A percentile compares a stretch with the other conserved stretches of the same genome.
These are phyloP conservation scores for Ditula angustiorana DNA, from an alignment of 2,888 invertebrate genomes.

Conservation along the genomic window DNA sequence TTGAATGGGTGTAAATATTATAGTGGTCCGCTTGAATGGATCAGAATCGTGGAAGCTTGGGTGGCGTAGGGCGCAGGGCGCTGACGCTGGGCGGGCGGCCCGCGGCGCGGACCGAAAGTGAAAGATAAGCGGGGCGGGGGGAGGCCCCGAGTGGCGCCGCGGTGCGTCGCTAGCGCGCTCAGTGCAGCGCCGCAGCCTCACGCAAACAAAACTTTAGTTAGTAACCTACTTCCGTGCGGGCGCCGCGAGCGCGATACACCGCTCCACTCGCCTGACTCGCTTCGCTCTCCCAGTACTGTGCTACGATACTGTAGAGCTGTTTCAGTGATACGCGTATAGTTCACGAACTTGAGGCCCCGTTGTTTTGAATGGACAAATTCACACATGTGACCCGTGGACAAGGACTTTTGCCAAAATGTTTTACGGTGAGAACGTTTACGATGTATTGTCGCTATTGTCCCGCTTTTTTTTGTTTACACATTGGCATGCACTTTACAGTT, in stretches of 20 bases:
- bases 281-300: constrained; percentile 47
- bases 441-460: constrained; percentile 62
- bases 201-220: constrained; percentile 86
- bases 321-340: constrained; percentile 74
- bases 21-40: constrained; percentile 47
- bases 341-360: constrained; percentile 60
- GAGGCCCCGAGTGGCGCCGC: constrained; percentile 55
- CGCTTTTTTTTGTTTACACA: constrained; percentile 67
- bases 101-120: constrained; percentile 68
- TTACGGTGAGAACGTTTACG: constrained; percentile 79
- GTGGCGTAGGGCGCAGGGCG: background rate
- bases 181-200: constrained; percentile 83
- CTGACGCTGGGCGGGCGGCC: constrained; percentile 33
- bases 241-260: constrained; percentile 73
- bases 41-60: constrained; percentile 6
- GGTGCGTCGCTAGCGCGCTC: constrained; percentile 63
- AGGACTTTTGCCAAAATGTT: constrained; percentile 79
- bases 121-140: constrained; percentile 69
- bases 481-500: constrained; percentile 72
- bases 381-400: constrained; percentile 66
- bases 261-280: constrained; percentile 53
- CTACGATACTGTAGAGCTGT: constrained; percentile 62
- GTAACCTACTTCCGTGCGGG: constrained; percentile 85
- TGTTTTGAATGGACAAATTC: constrained; percentile 75
- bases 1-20: constrained; percentile 47